phyloP scores from a whole-genome alignment of 2,888 invertebrate genomes.

The Oxytorus armatus region DNA sequence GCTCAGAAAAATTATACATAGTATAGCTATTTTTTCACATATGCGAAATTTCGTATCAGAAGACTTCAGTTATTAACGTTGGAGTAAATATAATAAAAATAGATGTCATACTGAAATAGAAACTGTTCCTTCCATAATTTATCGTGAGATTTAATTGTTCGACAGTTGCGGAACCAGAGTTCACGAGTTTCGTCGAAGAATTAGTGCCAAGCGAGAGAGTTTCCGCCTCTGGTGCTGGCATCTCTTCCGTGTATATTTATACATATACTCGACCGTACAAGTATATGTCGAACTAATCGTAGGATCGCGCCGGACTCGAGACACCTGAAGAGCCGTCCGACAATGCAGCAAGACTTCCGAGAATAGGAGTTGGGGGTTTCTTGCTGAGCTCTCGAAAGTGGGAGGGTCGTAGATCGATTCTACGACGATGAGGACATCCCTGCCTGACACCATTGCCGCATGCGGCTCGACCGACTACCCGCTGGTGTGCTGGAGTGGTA shows the following conservation, averaged over 20 bases:
- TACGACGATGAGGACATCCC: slow-evolving; percentile 41
- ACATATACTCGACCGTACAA: slow-evolving; percentile 39
- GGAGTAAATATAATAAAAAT: background rate
- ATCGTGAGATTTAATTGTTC: slow-evolving; percentile 23
- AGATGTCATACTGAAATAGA: background rate
- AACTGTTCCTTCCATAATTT: background rate
- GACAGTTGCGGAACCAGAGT: slow-evolving; percentile 6
- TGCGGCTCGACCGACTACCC: slow-evolving; percentile 6
- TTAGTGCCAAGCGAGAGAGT: slow-evolving; percentile 24
- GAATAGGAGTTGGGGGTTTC: slow-evolving; percentile 34
- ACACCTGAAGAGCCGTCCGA: slow-evolving; percentile 60
- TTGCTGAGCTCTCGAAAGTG: slow-evolving; percentile 46
- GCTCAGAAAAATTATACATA: background rate
- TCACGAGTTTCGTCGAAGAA: slow-evolving; percentile 31
- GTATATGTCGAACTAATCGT: slow-evolving; percentile 58
- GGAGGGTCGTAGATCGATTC: slow-evolving; percentile 60
- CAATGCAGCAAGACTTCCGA: slow-evolving; percentile 52
- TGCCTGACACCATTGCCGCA: slow-evolving; percentile 23
- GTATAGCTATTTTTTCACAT: background rate
- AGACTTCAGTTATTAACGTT: background rate
- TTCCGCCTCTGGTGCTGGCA: slow-evolving; percentile 42
- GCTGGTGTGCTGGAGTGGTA: slow-evolving; percentile 6
- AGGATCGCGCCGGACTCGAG: slow-evolving; percentile 55
- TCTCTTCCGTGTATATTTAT: slow-evolving; percentile 17
- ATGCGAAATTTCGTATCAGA: background rate